Conservation (phyloP, 1,140 invertebrate genomes). For the Dendroctonus ponderosae region DNA sequence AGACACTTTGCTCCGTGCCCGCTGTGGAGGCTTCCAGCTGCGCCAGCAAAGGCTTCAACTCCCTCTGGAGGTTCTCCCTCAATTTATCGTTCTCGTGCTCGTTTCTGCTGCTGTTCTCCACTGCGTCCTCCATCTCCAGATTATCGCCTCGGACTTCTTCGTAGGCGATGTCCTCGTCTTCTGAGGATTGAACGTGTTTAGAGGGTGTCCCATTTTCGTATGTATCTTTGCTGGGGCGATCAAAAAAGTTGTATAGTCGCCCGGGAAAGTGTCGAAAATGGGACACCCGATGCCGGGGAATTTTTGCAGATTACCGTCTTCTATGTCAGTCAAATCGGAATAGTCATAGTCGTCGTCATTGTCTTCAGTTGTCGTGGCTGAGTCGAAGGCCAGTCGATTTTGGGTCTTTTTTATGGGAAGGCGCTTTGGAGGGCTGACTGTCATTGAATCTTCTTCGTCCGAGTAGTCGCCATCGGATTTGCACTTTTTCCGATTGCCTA, state of each 20-base stretch:
- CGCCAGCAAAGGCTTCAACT: too few species aligned
- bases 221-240: too few species aligned
- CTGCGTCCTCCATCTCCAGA: conserved; percentile 3
- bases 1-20: too few species aligned
- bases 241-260: too few species aligned
- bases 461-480: conserved; percentile 33
- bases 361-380: conserved; percentile 19
- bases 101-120: conserved; percentile 2
- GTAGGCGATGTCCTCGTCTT: conserved; percentile 13
- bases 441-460: conserved; percentile 32
- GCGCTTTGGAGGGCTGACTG: not conserved
- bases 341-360: conserved; percentile 36
- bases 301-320: conserved; percentile 9
- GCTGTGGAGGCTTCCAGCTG: too few species aligned
- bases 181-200: not conserved
- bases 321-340: conserved; percentile 22
- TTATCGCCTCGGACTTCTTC: conserved; percentile 8
- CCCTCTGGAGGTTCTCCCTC: too few species aligned
- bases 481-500: conserved; percentile 26
- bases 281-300: not conserved
- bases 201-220: not conserved
- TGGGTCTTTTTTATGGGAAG: conserved; percentile 26
- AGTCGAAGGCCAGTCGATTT: conserved; percentile 23
- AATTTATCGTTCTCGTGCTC: conserved; percentile 10
- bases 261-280: not conserved